These are phyloP conservation scores for Oophaga pumilio DNA, from an alignment of 2,113 vertebrate species.

Conservation along the genomic window DNA sequence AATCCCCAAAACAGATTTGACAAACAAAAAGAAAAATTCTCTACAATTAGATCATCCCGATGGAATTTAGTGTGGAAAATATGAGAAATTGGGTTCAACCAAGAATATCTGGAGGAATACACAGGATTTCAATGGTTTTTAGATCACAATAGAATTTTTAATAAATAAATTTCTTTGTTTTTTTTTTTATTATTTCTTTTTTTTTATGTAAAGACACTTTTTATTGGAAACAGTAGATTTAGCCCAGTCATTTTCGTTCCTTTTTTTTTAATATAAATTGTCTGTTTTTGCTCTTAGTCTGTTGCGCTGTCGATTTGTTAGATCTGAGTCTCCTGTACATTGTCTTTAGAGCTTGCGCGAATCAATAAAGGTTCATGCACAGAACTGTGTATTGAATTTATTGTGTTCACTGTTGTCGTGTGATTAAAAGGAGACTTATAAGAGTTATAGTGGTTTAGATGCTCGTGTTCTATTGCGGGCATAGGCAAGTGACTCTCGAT, in stretches of 20 bases:
- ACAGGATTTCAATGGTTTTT: constrained; percentile 91
- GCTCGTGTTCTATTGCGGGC: constrained; percentile 96
- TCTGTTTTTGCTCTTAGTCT: constrained; percentile 75
- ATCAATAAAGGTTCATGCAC: constrained; percentile 99
- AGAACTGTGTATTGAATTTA: constrained; percentile 99
- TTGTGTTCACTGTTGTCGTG: constrained; percentile 89
- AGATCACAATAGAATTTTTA: constrained; percentile 99
- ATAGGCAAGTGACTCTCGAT: constrained; percentile 96
- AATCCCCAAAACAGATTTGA: neutral
- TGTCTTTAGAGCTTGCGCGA: constrained; percentile 99
- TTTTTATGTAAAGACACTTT: constrained; percentile 99
- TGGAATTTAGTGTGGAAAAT: constrained; percentile 65
- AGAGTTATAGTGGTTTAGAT: constrained; percentile 97
- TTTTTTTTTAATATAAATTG: constrained; percentile 78
- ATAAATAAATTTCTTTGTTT: constrained; percentile 98
- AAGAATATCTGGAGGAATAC: constrained; percentile 92
- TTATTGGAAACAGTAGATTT: constrained; percentile 90
- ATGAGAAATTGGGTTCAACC: constrained; percentile 73
- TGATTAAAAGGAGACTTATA: constrained; percentile 98
- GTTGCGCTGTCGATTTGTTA: constrained; percentile 80
- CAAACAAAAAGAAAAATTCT: neutral
- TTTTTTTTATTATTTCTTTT: constrained; percentile 72
- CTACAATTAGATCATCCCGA: constrained; percentile 2
- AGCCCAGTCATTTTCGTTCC: constrained; percentile 93
- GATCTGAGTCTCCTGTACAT: constrained; percentile 99